phyloP scores from a whole-genome alignment of 1,140 invertebrate species.

The Fopius arisanus region DNA sequence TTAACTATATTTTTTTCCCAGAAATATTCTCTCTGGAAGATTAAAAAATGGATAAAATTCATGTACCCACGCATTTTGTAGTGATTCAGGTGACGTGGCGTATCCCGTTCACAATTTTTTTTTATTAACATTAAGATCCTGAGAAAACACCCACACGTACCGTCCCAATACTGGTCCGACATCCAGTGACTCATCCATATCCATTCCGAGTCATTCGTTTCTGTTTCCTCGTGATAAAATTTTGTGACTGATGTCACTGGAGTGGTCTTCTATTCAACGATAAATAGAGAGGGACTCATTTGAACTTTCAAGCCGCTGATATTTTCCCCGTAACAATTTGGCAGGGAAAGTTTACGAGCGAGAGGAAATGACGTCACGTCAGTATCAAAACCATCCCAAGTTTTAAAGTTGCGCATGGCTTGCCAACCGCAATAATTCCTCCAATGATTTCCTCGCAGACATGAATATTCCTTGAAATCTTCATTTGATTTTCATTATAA shows the following conservation, averaged over 20 bases:
- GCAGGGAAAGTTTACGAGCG: not conserved
- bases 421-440: constrained; percentile 53
- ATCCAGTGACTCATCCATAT: not conserved
- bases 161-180: not conserved
- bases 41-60: not conserved
- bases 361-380: constrained; percentile 53
- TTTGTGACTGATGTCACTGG: too few species aligned
- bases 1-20: too few species aligned
- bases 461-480: constrained; percentile 37
- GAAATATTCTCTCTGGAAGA: too few species aligned
- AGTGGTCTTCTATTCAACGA: too few species aligned
- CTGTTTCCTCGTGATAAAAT: not conserved
- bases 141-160: not conserved
- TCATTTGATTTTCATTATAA: constrained; percentile 27
- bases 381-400: constrained; percentile 48
- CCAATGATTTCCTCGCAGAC: constrained; percentile 43
- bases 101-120: too few species aligned
- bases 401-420: constrained; percentile 56
- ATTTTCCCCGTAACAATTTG: not conserved
- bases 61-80: not conserved
- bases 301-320: not conserved
- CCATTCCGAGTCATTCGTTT: not conserved
- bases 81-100: too few species aligned
- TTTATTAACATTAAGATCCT: not conserved
- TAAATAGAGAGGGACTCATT: not conserved